phyloP scores from a whole-genome alignment of 2,888 invertebrate genomes.

The Tuberolachnus salignus region DNA sequence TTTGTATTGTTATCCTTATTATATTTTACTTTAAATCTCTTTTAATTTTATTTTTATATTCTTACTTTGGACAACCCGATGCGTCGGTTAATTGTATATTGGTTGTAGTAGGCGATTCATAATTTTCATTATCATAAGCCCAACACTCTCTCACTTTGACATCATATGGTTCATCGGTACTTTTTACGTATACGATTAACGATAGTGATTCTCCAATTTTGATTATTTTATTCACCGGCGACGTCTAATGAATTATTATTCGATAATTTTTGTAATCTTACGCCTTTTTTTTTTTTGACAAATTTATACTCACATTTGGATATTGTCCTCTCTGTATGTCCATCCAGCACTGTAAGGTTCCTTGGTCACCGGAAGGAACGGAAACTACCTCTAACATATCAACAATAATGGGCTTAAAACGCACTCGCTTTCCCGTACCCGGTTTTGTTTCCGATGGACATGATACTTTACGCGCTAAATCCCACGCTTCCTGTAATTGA shows the following conservation, averaged over 20 bases:
- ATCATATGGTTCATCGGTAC: constrained; percentile 70
- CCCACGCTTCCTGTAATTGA: constrained; percentile 66
- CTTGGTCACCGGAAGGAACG: constrained; percentile 67
- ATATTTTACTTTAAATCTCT: not conserved
- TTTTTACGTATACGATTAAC: constrained; percentile 73
- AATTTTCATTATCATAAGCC: constrained; percentile 73
- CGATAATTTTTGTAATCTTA: constrained; percentile 4
- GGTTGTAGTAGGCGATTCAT: constrained; percentile 67
- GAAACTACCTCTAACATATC: constrained; percentile 74
- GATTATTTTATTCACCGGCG: constrained; percentile 69
- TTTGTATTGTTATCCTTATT: not conserved
- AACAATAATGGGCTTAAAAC: constrained; percentile 71
- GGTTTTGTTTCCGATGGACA: constrained; percentile 61
- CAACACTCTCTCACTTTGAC: constrained; percentile 75
- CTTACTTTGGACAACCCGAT: constrained; percentile 72
- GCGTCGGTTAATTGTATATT: constrained; percentile 72
- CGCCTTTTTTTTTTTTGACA: not conserved
- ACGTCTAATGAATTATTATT: constrained; percentile 64
- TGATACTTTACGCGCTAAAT: constrained; percentile 71
- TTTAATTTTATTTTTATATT: constrained; percentile 18
- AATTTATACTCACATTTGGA: constrained; percentile 67
- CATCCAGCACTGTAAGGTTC: constrained; percentile 78
- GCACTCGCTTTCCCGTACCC: constrained; percentile 62
- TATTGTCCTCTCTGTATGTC: constrained; percentile 75
- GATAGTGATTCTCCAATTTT: constrained; percentile 75